Percentiles rank a stretch among this genome's conserved stretches.
phyloP scores from a whole-genome alignment of 2,797 vertebrate genomes.

The Selene dorsalis region DNA sequence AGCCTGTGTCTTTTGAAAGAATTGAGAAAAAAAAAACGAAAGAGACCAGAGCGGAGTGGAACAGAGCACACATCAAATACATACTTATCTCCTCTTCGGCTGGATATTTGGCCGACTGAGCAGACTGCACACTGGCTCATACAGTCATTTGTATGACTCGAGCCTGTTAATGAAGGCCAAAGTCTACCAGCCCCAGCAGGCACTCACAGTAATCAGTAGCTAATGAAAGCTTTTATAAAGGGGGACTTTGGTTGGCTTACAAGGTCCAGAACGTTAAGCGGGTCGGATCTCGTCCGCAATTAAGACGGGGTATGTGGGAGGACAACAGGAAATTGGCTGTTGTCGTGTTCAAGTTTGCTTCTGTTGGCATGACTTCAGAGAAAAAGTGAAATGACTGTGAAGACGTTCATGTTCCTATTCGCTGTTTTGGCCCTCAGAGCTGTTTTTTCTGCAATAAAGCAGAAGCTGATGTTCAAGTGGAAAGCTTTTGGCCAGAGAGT shows the following conservation, averaged over 20 bases:
- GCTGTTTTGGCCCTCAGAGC: conserved; percentile 6
- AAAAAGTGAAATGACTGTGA: conserved; percentile 27
- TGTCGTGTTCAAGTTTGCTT: conserved; percentile 42
- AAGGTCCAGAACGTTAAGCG: conserved; percentile 58
- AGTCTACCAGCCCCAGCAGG: conserved; percentile 57
- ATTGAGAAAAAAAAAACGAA: conserved; percentile 54
- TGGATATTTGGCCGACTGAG: conserved; percentile 43
- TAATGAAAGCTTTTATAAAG: conserved; percentile 74
- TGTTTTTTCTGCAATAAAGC: conserved; percentile 15
- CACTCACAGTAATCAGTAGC: conserved; percentile 61
- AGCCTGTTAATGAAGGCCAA: conserved; percentile 65
- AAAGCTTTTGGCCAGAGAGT: neutral
- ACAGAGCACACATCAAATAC: conserved; percentile 55
- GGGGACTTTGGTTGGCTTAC: conserved; percentile 60
- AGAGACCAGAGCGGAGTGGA: conserved; percentile 36
- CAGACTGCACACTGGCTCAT: conserved; percentile 39
- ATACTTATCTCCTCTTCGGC: conserved; percentile 56
- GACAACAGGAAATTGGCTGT: conserved; percentile 70
- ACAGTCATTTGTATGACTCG: conserved; percentile 56
- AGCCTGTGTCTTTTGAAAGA: conserved; percentile 50
- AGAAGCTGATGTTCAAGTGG: conserved; percentile 13
- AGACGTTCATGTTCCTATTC: neutral
- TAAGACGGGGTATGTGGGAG: conserved; percentile 45
- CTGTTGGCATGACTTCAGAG: conserved; percentile 30
- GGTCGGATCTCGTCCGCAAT: conserved; percentile 52